These are phyloP conservation scores for Polietes domitor DNA, from an alignment of 2,888 invertebrate species.

Conservation along the genomic window DNA sequence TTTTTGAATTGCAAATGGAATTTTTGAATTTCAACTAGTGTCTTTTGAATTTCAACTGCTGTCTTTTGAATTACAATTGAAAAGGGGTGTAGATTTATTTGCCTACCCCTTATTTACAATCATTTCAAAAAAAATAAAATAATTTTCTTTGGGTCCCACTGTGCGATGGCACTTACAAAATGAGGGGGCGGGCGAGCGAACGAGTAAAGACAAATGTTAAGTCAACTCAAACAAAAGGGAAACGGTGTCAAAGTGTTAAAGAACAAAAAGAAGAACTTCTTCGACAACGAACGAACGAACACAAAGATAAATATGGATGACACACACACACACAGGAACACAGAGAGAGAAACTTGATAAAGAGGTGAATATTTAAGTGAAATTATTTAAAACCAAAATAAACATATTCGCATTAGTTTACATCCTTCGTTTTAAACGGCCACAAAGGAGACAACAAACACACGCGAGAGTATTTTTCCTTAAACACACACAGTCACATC, in stretches of 20 bases:
- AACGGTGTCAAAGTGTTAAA: constrained; percentile 10
- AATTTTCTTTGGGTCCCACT: background rate
- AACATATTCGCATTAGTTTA: constrained; percentile 49
- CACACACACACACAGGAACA: background rate
- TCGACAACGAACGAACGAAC: background rate
- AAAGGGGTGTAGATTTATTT: too few relatives aligned
- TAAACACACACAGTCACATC: background rate
- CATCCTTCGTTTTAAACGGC: constrained; percentile 10
- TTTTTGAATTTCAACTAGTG: too few relatives aligned
- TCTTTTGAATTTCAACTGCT: too few relatives aligned
- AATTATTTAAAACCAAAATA: constrained; percentile 44
- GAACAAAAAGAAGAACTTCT: background rate
- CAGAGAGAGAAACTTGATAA: background rate
- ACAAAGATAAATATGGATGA: too few relatives aligned
- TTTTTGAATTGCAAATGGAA: too few relatives aligned
- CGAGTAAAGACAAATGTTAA: constrained; percentile 13
- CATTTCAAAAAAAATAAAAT: too few relatives aligned
- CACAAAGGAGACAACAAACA: constrained; percentile 2
- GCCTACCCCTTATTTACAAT: too few relatives aligned
- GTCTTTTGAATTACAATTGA: too few relatives aligned
- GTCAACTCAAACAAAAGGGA: constrained; percentile 19
- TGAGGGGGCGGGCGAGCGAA: background rate
- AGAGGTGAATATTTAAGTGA: constrained; percentile 24
- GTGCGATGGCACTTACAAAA: background rate
- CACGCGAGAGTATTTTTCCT: background rate